Percentiles rank a stretch among this genome's conserved stretches.
Evolutionary conservation across 2,113 vertebrate genomes (phyloP).

Genomic region (Callopanchax toddi): DNA sequence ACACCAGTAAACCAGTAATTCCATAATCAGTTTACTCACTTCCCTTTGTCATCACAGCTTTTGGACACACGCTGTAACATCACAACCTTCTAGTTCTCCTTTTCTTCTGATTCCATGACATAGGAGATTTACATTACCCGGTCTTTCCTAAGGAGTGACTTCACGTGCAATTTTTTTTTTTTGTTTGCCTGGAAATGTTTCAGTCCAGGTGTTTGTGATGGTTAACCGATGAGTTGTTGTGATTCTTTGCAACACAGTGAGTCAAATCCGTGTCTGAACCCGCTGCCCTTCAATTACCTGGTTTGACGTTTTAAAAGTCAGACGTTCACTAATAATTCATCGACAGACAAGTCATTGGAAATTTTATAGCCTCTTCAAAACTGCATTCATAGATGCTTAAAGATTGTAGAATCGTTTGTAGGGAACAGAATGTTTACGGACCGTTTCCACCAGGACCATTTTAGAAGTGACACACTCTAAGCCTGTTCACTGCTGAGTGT

Average conservation of each 20-base stretch:
- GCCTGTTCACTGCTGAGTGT: no score
- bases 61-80: background rate
- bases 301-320: constrained; percentile 24
- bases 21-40: constrained; percentile 57
- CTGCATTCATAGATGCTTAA: no score
- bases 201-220: constrained; percentile 28
- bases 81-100: background rate
- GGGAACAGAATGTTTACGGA: no score
- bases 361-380: no score
- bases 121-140: background rate
- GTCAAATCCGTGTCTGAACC: constrained; percentile 38
- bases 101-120: background rate
- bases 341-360: no score
- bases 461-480: background rate
- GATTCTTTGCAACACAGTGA: constrained; percentile 23
- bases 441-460: no score
- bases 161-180: background rate
- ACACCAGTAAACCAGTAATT: constrained; percentile 53
- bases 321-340: background rate
- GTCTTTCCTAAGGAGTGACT: background rate
- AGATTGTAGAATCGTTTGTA: no score
- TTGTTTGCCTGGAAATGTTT: background rate
- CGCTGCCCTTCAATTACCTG: constrained; percentile 35
- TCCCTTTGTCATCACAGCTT: constrained; percentile 35
- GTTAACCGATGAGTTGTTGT: constrained; percentile 3